These are phyloP conservation scores for Phengaris alcon DNA, from an alignment of 2,888 invertebrate species.

Conservation along the genomic window DNA sequence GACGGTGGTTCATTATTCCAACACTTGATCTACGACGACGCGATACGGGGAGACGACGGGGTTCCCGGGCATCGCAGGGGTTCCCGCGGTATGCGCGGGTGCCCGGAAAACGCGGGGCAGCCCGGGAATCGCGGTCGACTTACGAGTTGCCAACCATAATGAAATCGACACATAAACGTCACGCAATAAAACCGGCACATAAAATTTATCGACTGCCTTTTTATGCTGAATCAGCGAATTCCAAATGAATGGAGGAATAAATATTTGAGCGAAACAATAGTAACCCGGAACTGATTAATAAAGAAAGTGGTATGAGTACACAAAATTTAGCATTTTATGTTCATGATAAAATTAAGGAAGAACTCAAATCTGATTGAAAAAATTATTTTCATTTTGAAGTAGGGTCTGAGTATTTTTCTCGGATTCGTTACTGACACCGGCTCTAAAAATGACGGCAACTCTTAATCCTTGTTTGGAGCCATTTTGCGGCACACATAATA, in stretches of 20 bases:
- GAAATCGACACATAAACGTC: slow-evolving; percentile 49
- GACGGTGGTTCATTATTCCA: slow-evolving; percentile 70
- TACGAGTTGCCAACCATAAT: slow-evolving; percentile 61
- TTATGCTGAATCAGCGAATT: slow-evolving; percentile 19
- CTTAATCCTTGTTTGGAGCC: background rate
- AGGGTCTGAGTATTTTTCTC: too few species aligned
- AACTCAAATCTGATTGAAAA: too few species aligned
- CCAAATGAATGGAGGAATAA: slow-evolving; percentile 5
- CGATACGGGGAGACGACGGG: slow-evolving; percentile 54
- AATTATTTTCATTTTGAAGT: too few species aligned
- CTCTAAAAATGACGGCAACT: background rate
- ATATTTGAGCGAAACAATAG: background rate
- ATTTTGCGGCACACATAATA: background rate
- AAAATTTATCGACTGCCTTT: slow-evolving; percentile 21
- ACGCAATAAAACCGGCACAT: slow-evolving; percentile 20
- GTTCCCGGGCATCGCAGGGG: background rate
- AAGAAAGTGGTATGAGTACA: background rate
- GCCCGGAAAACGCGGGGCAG: background rate
- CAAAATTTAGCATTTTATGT: background rate
- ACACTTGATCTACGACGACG: slow-evolving; percentile 75
- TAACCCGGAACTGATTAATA: background rate
- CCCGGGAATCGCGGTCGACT: slow-evolving; percentile 44
- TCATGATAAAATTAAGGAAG: too few species aligned
- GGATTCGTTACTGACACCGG: too few species aligned
- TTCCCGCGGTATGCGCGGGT: background rate